Conservation (phyloP, 2,888 invertebrate species). For the Sialis lutaria region DNA sequence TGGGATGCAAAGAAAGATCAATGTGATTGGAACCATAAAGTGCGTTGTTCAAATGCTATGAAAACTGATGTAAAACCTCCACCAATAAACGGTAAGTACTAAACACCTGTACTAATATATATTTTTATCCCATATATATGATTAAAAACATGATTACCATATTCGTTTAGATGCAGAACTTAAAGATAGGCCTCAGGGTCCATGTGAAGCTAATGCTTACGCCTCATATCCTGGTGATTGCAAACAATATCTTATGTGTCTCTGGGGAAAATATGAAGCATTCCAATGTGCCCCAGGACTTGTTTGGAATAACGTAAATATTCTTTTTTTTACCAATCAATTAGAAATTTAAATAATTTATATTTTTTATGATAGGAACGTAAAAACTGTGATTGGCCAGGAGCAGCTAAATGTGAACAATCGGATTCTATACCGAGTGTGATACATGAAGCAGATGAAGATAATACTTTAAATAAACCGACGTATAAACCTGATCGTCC, state of each 20-base stretch:
- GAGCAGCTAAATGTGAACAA: constrained; percentile 36
- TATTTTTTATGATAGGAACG: constrained; percentile 25
- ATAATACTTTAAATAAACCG: neutral
- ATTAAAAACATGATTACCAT: neutral
- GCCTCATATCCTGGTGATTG: constrained; percentile 51
- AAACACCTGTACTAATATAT: too few species aligned
- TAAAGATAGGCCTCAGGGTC: constrained; percentile 25
- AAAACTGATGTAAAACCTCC: too few species aligned
- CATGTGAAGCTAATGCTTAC: constrained; percentile 45
- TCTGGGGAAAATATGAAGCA: constrained; percentile 59
- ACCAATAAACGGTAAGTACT: too few species aligned
- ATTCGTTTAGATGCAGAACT: neutral
- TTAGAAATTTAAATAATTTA: neutral
- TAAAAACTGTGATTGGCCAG: constrained; percentile 58
- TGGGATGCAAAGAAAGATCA: constrained; percentile 48
- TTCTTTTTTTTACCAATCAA: neutral
- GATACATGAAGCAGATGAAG: constrained; percentile 6
- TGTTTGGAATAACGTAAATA: constrained; percentile 50
- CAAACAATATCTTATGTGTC: constrained; percentile 53
- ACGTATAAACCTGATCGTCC: constrained; percentile 6
- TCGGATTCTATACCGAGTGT: constrained; percentile 8
- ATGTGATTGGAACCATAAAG: constrained; percentile 59
- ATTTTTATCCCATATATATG: too few species aligned
- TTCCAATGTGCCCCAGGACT: constrained; percentile 54
- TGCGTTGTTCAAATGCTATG: constrained; percentile 30